These are phyloP conservation scores for Temnothorax curvispinosus DNA, from an alignment of 1,140 invertebrate species.

Conservation along the genomic window DNA sequence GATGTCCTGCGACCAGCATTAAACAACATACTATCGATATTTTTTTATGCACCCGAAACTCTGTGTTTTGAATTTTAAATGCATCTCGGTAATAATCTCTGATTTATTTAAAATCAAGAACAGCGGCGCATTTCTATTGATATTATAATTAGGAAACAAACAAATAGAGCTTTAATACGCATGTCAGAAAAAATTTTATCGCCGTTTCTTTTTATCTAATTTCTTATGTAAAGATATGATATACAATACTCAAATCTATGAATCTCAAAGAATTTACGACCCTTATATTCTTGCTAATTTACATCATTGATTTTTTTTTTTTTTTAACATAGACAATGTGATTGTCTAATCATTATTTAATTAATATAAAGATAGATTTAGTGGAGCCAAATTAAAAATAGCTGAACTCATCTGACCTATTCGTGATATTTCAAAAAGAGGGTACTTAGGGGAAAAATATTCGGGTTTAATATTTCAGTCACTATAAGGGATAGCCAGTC, in stretches of 20 bases:
- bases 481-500: neutral
- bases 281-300: neutral
- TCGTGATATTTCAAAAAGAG: neutral
- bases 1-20: neutral
- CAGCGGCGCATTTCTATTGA: neutral
- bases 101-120: neutral
- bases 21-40: neutral
- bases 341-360: no score
- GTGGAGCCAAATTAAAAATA: neutral
- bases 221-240: neutral
- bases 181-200: neutral
- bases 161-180: neutral
- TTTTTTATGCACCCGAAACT: neutral
- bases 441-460: neutral
- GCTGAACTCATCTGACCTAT: neutral
- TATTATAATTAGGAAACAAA: neutral
- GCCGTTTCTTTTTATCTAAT: neutral
- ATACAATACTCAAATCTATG: neutral
- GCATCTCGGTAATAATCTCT: neutral
- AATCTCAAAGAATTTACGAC: neutral
- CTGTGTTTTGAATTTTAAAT: neutral
- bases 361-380: neutral
- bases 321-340: neutral
- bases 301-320: neutral
- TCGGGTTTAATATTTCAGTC: neutral